phyloP scores from a whole-genome alignment of 1,140 invertebrate species.

The Bombus difficillimus region DNA sequence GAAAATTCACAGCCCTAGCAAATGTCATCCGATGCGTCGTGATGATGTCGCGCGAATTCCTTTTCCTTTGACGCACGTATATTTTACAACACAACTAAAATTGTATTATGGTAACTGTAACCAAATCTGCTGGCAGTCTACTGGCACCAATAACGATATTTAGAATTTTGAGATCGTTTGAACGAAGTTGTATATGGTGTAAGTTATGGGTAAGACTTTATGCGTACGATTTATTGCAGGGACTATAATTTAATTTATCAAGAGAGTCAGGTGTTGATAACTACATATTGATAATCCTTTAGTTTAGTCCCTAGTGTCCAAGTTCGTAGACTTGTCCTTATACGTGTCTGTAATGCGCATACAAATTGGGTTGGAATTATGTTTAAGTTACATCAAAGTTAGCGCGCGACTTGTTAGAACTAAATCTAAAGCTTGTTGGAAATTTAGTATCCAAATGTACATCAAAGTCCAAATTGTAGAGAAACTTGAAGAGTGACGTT shows the following conservation, averaged over 20 bases:
- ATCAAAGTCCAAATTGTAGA: background rate
- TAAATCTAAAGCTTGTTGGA: background rate
- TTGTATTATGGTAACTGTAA: too few species aligned
- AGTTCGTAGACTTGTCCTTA: background rate
- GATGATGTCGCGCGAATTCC: background rate
- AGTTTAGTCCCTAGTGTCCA: background rate
- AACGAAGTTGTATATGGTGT: background rate
- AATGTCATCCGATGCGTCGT: background rate
- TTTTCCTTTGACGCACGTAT: background rate
- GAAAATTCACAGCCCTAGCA: background rate
- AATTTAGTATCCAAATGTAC: background rate
- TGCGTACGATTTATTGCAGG: background rate
- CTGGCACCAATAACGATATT: background rate
- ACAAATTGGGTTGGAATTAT: constrained; percentile 1
- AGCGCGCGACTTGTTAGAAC: background rate
- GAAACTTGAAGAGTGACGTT: background rate
- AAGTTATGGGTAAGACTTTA: background rate
- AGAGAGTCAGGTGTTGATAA: background rate
- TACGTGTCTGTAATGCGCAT: background rate
- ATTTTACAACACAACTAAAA: too few species aligned
- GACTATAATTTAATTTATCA: background rate
- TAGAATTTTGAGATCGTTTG: background rate
- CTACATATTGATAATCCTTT: background rate
- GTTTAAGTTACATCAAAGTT: constrained; percentile 7
- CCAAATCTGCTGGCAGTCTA: background rate